phyloP scores from a whole-genome alignment of 2,888 invertebrate genomes.

The Raillietiella orientalis region DNA sequence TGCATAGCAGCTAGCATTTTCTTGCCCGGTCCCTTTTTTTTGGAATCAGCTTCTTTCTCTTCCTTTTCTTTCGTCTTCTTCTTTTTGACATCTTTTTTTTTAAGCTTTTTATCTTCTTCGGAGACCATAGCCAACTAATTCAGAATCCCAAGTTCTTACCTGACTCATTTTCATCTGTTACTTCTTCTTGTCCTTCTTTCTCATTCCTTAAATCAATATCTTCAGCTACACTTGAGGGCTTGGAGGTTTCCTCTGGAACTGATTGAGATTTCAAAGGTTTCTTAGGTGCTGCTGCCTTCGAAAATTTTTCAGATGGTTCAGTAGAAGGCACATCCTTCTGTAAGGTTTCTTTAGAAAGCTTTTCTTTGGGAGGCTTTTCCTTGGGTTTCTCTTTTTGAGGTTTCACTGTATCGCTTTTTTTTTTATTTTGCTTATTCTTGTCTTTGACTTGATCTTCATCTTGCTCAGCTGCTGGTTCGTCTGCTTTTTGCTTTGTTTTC shows the following conservation, averaged over 20 bases:
- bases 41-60: slow-evolving; percentile 11
- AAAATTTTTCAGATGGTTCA: no score
- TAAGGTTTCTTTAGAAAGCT: background rate
- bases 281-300: no score
- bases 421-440: background rate
- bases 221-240: slow-evolving; percentile 6
- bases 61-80: slow-evolving; percentile 10
- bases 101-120: slow-evolving; percentile 7
- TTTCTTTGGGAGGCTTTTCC: background rate
- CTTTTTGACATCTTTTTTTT: slow-evolving; percentile 9
- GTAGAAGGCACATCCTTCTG: no score
- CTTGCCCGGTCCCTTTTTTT: slow-evolving; percentile 34
- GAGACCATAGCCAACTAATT: slow-evolving; percentile 5
- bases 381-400: background rate
- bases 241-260: slow-evolving; percentile 6
- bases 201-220: slow-evolving; percentile 8
- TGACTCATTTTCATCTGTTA: slow-evolving; percentile 14
- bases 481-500: slow-evolving; percentile 1
- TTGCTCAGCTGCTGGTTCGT: slow-evolving; percentile 1
- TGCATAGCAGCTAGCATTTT: slow-evolving; percentile 70
- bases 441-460: slow-evolving; percentile 1
- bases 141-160: slow-evolving; percentile 6
- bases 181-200: slow-evolving; percentile 12
- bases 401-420: background rate
- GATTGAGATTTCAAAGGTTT: background rate